Evolutionary conservation across 2,797 vertebrate genomes (phyloP).

Genomic region (Malurus splendens): DNA sequence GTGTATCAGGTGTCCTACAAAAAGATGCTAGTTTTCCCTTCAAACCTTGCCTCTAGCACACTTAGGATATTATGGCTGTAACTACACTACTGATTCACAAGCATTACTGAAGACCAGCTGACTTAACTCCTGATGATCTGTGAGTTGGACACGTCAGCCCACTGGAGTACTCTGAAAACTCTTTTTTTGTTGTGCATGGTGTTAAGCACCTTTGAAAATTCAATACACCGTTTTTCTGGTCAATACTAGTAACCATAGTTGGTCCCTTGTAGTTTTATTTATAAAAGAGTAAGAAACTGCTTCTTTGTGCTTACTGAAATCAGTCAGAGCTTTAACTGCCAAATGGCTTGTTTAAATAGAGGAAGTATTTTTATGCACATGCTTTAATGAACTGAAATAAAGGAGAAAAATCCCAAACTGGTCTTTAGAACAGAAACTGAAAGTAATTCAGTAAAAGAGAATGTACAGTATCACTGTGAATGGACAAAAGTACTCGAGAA

Average conservation of each 20-base stretch:
- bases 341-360: not conserved
- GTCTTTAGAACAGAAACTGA: conserved; percentile 19
- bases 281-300: not conserved
- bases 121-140: not conserved
- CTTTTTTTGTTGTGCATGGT: not conserved
- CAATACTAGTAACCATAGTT: not conserved
- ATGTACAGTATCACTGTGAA: not conserved
- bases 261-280: not conserved
- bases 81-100: not conserved
- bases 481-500: not conserved
- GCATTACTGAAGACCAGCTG: not conserved
- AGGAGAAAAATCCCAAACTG: not conserved
- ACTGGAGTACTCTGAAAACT: not conserved
- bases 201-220: not conserved
- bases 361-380: not conserved
- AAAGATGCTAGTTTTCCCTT: not conserved
- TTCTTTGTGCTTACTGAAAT: not conserved
- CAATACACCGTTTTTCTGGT: not conserved
- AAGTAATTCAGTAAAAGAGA: not conserved
- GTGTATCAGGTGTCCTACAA: not conserved
- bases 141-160: not conserved
- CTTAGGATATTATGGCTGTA: not conserved
- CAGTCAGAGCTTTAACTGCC: not conserved
- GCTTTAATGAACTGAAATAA: not conserved
- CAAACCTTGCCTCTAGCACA: not conserved